Conservation (phyloP, 2,888 invertebrate species). For the Nemurella pictetii region DNA sequence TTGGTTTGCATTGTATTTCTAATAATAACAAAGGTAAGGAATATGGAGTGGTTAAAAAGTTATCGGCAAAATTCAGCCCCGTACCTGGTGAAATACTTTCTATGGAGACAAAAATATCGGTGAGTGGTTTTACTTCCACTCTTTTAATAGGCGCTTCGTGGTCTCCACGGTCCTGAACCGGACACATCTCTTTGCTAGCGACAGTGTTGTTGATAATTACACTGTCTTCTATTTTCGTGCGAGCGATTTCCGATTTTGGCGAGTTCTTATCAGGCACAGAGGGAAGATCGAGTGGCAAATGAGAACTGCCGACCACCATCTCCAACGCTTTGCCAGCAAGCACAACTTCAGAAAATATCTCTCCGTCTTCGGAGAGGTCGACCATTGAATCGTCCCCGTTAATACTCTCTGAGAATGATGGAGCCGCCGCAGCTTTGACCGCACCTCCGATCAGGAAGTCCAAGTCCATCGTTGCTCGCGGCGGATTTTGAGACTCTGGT, state of each 20-base stretch:
- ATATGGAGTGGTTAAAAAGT: background rate
- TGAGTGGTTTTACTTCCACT: constrained; percentile 58
- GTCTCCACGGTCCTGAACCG: background rate
- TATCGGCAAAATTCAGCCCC: background rate
- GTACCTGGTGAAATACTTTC: constrained; percentile 74
- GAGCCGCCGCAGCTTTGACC: constrained; percentile 35
- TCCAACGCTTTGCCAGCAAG: background rate
- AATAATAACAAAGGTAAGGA: background rate
- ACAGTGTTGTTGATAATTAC: background rate
- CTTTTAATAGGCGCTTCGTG: constrained; percentile 44
- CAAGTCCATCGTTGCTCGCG: constrained; percentile 51
- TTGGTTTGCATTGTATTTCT: too few relatives aligned
- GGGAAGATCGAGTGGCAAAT: background rate
- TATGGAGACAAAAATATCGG: constrained; percentile 74
- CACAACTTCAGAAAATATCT: constrained; percentile 25
- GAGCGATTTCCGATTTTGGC: background rate
- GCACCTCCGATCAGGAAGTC: constrained; percentile 58
- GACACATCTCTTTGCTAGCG: constrained; percentile 18
- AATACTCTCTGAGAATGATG: constrained; percentile 38
- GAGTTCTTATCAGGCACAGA: background rate
- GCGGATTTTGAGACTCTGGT: background rate
- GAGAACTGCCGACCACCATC: background rate
- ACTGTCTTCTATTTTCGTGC: background rate
- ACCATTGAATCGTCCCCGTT: constrained; percentile 61
- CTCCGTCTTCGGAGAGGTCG: constrained; percentile 56